These are phyloP conservation scores for Phylloscopus trochiloides DNA, from an alignment of 2,113 vertebrate genomes.

Conservation along the genomic window DNA sequence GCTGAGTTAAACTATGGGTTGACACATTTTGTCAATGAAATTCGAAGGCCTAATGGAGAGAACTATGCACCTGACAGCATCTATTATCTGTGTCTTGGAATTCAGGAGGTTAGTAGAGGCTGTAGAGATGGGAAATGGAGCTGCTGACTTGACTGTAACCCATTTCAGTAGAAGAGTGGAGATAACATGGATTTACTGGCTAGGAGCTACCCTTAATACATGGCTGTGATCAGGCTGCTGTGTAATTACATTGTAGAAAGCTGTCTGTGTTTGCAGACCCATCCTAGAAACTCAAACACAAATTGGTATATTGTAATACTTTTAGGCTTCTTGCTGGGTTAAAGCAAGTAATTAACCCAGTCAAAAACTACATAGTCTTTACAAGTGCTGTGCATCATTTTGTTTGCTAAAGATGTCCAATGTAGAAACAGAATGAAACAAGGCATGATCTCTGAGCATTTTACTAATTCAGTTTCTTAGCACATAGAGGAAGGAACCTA, in stretches of 20 bases:
- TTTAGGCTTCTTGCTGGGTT: neutral
- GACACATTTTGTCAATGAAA: conserved; percentile 88
- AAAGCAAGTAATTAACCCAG: neutral
- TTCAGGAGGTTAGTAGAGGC: conserved; percentile 89
- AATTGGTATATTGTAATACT: neutral
- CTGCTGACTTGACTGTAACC: neutral
- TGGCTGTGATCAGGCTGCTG: neutral
- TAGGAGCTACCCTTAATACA: neutral
- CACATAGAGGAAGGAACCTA: neutral
- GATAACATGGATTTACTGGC: neutral
- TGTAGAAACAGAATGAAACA: neutral
- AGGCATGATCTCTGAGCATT: neutral
- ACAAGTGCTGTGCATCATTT: neutral
- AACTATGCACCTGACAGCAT: conserved; percentile 94
- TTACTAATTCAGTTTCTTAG: neutral
- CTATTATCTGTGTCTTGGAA: conserved; percentile 96
- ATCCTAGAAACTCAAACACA: neutral
- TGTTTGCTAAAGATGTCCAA: neutral
- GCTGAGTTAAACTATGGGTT: conserved; percentile 84
- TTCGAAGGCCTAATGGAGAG: conserved; percentile 88
- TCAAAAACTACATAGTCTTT: neutral
- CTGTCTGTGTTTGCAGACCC: neutral
- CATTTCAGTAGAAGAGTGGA: neutral
- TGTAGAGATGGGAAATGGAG: neutral
- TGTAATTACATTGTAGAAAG: neutral